Percentiles rank a stretch among this genome's conserved stretches.
Evolutionary conservation across 2,113 vertebrate genomes (phyloP).

Genomic region (Pseudopodoces humilis): DNA sequence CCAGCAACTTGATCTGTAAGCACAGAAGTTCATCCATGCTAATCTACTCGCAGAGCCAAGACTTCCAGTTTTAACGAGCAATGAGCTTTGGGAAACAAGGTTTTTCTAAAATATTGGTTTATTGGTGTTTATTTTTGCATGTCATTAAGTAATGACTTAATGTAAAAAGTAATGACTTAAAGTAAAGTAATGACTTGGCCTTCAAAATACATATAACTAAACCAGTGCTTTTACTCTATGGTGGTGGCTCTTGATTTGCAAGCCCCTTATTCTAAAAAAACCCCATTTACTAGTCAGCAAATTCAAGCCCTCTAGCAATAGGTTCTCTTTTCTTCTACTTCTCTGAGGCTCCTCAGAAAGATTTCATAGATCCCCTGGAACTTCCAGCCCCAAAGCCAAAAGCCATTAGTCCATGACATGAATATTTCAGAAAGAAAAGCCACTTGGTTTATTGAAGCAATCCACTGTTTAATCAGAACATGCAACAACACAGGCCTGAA

Average conservation of each 20-base stretch:
- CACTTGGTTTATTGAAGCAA: neutral
- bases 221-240: neutral
- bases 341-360: neutral
- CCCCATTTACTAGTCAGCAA: neutral
- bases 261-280: neutral
- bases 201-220: neutral
- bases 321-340: neutral
- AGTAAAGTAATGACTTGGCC: too few relatives aligned
- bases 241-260: neutral
- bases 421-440: neutral
- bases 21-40: neutral
- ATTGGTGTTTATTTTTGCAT: neutral
- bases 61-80: neutral
- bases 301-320: neutral
- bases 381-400: neutral
- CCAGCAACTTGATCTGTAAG: conserved; percentile 8
- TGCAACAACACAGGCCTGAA: neutral
- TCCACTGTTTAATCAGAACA: neutral
- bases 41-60: neutral
- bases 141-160: neutral
- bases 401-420: neutral
- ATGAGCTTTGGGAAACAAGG: neutral
- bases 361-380: neutral
- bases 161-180: too few relatives aligned
- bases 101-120: neutral